phyloP scores from a whole-genome alignment of 2,113 vertebrate species.

The Oxygymnocypris stewartii region DNA sequence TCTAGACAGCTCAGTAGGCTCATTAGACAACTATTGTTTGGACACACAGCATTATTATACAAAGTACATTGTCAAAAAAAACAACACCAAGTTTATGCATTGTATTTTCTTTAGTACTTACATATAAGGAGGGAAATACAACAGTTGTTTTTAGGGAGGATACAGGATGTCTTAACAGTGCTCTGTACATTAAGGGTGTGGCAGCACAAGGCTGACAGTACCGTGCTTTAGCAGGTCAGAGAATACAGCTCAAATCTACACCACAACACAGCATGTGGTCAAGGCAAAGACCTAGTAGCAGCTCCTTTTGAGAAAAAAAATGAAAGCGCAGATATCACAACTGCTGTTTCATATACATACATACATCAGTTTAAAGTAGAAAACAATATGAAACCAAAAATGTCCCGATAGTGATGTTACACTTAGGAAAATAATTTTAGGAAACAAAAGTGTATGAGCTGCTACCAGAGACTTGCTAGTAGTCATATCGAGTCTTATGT shows the following conservation, averaged over 20 bases:
- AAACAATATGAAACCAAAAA: constrained; percentile 45
- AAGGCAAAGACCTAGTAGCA: constrained; percentile 74
- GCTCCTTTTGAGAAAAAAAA: constrained; percentile 58
- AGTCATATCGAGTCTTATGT: constrained; percentile 30
- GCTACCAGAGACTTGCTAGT: constrained; percentile 68
- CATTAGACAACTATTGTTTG: neutral
- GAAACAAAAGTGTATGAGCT: constrained; percentile 58
- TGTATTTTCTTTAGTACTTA: constrained; percentile 81
- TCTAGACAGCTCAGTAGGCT: neutral
- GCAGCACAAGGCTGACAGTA: constrained; percentile 59
- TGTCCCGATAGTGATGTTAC: constrained; percentile 14
- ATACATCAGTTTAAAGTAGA: constrained; percentile 45
- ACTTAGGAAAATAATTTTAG: neutral
- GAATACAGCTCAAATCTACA: constrained; percentile 62
- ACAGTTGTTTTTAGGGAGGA: constrained; percentile 72
- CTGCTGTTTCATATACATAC: constrained; percentile 48
- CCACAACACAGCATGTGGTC: constrained; percentile 64
- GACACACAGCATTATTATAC: constrained; percentile 15
- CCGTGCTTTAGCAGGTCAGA: constrained; percentile 61
- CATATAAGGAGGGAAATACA: constrained; percentile 79
- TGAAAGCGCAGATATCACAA: constrained; percentile 55
- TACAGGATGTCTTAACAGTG: constrained; percentile 77
- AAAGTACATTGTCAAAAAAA: constrained; percentile 7
- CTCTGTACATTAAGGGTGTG: constrained; percentile 77
- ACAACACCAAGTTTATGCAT: constrained; percentile 60